Conservation (phyloP, 2,797 vertebrate genomes). For the Harpagifer antarcticus region DNA sequence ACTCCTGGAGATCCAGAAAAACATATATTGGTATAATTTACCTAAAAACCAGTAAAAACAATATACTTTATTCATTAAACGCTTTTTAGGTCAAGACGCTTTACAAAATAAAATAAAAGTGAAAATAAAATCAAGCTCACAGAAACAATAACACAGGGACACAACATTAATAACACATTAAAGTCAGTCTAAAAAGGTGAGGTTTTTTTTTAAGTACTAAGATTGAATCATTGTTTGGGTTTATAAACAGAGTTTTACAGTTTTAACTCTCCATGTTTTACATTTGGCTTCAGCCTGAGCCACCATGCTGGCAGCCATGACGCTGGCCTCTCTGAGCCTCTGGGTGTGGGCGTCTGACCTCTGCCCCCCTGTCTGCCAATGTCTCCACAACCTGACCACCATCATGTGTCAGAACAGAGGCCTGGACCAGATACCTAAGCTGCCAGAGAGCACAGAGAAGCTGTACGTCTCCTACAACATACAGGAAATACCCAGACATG, state of each 20-base stretch:
- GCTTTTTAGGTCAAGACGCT: too few relatives aligned
- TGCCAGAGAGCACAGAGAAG: slow-evolving; percentile 51
- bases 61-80: not conserved
- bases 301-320: slow-evolving; percentile 52
- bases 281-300: not conserved
- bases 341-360: slow-evolving; percentile 25
- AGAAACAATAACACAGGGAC: not conserved
- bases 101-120: not conserved
- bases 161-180: too few relatives aligned
- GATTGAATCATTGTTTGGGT: fast-evolving
- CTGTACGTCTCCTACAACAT: slow-evolving; percentile 75
- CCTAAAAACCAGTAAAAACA: too few relatives aligned
- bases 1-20: too few relatives aligned
- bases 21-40: too few relatives aligned
- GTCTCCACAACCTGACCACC: slow-evolving; percentile 46
- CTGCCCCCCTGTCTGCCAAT: slow-evolving; percentile 70
- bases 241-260: not conserved
- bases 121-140: not conserved
- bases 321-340: slow-evolving; percentile 40
- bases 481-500: slow-evolving; percentile 56
- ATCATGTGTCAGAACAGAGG: slow-evolving; percentile 55
- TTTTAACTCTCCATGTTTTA: not conserved
- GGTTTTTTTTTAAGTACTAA: too few relatives aligned
- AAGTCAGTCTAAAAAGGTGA: too few relatives aligned
- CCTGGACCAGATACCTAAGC: slow-evolving; percentile 62